Evolutionary conservation across 2,888 invertebrate genomes (phyloP).

Genomic region (Drosophila gaucha): DNA sequence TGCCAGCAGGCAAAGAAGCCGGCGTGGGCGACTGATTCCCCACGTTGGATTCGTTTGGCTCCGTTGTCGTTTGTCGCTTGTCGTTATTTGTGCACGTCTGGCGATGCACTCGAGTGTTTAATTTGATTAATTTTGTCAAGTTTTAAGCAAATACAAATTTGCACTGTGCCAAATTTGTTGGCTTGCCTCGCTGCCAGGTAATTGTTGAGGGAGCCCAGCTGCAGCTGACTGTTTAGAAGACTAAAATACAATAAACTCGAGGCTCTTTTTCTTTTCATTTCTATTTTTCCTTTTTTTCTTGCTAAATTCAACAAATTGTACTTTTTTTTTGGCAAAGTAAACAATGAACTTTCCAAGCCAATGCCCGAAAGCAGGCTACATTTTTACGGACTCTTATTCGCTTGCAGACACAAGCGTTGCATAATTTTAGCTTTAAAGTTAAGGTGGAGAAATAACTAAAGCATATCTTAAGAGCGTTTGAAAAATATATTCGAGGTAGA

Average conservation of each 20-base stretch:
- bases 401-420: constrained; percentile 17
- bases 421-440: constrained; percentile 31
- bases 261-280: not conserved
- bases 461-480: constrained; percentile 2
- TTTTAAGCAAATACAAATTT: constrained; percentile 77
- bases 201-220: constrained; percentile 41
- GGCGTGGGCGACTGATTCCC: constrained; percentile 44
- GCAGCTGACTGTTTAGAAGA: constrained; percentile 33
- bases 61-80: constrained; percentile 52
- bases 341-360: constrained; percentile 26
- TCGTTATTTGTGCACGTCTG: constrained; percentile 80
- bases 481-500: not conserved
- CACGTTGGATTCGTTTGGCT: constrained; percentile 23
- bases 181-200: constrained; percentile 41
- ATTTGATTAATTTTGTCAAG: constrained; percentile 83
- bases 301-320: constrained; percentile 36
- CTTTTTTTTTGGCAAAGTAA: constrained; percentile 18
- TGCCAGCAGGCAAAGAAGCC: constrained; percentile 53
- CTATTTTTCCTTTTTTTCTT: constrained; percentile 1
- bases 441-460: not conserved
- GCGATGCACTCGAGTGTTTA: constrained; percentile 83
- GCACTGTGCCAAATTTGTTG: constrained; percentile 72
- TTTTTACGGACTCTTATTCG: not conserved
- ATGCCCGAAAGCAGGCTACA: constrained; percentile 44
- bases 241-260: constrained; percentile 9